Base-by-base conservation (phyloP, 2,113 vertebrate species). In the Poeciliopsis turrubarensis region DNA sequence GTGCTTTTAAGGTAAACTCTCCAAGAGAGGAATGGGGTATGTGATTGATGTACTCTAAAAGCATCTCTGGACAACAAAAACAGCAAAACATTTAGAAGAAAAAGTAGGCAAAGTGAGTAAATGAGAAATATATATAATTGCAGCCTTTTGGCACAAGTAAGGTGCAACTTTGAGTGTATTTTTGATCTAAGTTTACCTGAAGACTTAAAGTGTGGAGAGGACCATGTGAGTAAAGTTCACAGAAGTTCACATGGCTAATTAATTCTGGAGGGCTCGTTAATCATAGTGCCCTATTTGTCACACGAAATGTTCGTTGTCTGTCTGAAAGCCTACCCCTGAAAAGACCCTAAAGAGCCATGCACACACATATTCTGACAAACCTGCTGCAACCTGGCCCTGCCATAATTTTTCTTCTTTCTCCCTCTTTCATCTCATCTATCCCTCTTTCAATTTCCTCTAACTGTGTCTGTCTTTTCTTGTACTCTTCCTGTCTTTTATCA, bases 401-500 rank as follows among this genome's bases (percentile, higher is more conserved):
- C 19, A 70, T 86, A 78, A 74, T 74, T 85, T 87, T 81, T 75
- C 54, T 73, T 83, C 83, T 80, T 75, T 70, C n/a, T 88, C 77
- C 68, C 25, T 88, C 90, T 92, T 92, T 92, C 91, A 91, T 91
- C 86, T 91, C 81, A 83, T 88, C 88, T 82, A 85, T 90, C 88
- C 77, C 84, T 90, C 86, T 86, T 91, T 89, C 86, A 91, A 67
- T 89, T 91, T 89, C 84, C 84, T 89, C 84, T 89, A 65, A 32
- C 85, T 90, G 83, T 68, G 78, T 91, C 84, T 86, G 84, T 86
- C 86, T 88, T 89, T 89, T 91, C 87, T 92, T 87, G 77, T 69
- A 39, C 83, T 92, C 93, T 93, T 93, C 92, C 93, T 93, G 90
- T 92, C 93, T 93, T 93, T 94, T 94, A 93, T 93, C 94, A 92